A percentile compares a stretch with the other conserved stretches of the same genome.
phyloP scores from a whole-genome alignment of 2,113 vertebrate species.

The Istiophorus platypterus region DNA sequence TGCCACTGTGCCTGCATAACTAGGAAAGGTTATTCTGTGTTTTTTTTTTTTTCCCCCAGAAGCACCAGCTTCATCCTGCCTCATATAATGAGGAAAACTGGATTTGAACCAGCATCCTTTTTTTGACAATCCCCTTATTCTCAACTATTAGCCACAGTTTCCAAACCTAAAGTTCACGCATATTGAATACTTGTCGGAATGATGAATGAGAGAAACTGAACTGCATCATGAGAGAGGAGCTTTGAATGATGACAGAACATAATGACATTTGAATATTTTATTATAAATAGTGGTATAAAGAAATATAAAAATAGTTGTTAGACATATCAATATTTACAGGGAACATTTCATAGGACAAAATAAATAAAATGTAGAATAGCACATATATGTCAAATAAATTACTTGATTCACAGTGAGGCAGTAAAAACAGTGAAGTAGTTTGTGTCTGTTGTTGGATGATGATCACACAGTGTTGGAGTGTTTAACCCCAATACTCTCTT shows the following conservation, averaged over 20 bases:
- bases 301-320: constrained; percentile 82
- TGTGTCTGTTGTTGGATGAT: constrained; percentile 66
- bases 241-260: constrained; percentile 7
- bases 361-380: constrained; percentile 74
- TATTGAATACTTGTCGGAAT: background rate
- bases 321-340: constrained; percentile 77
- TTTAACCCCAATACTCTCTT: constrained; percentile 80
- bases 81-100: background rate
- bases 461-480: background rate
- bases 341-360: constrained; percentile 69
- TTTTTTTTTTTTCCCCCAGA: too few species aligned
- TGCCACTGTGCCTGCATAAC: background rate
- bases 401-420: constrained; percentile 73
- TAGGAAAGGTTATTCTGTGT: constrained; percentile 22
- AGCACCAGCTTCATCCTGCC: background rate
- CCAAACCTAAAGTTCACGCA: background rate
- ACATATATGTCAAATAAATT: constrained; percentile 76
- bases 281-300: constrained; percentile 79
- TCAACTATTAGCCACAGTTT: background rate
- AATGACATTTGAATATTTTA: constrained; percentile 58
- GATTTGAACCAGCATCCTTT: background rate
- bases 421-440: constrained; percentile 52
- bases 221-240: background rate
- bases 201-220: background rate
- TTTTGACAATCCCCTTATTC: background rate